Evolutionary conservation across 2,888 invertebrate genomes (phyloP).

Genomic region (Stenurella melanura): DNA sequence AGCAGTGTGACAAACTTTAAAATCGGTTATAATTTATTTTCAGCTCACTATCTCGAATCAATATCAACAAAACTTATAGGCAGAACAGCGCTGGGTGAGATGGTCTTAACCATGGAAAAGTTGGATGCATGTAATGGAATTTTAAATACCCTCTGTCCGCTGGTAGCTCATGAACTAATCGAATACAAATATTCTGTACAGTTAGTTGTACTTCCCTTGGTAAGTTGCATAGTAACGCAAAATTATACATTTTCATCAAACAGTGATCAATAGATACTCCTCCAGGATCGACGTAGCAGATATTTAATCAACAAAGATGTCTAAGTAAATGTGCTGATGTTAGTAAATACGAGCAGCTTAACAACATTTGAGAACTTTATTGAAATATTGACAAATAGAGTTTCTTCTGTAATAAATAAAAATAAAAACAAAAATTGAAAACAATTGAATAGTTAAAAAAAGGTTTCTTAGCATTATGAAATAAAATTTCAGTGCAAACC

Average conservation of each 20-base stretch:
- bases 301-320: too few relatives aligned
- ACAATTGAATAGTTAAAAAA: too few relatives aligned
- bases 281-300: too few relatives aligned
- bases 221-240: neutral
- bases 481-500: too few relatives aligned
- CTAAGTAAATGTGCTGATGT: too few relatives aligned
- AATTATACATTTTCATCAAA: neutral
- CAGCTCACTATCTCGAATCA: conserved; percentile 49
- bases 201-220: conserved; percentile 11
- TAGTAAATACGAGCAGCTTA: too few relatives aligned
- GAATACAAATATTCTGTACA: conserved; percentile 35
- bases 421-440: too few relatives aligned
- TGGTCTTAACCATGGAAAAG: conserved; percentile 1
- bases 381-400: too few relatives aligned
- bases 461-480: too few relatives aligned
- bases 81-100: neutral
- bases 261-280: neutral
- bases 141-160: conserved; percentile 51
- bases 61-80: conserved; percentile 42
- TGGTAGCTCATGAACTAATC: conserved; percentile 47
- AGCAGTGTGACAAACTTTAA: neutral
- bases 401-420: too few relatives aligned
- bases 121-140: conserved; percentile 50
- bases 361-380: too few relatives aligned
- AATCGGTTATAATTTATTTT: neutral